Evolutionary conservation across 2,888 invertebrate genomes (phyloP).

Genomic region (Diaprepes abbreviatus): DNA sequence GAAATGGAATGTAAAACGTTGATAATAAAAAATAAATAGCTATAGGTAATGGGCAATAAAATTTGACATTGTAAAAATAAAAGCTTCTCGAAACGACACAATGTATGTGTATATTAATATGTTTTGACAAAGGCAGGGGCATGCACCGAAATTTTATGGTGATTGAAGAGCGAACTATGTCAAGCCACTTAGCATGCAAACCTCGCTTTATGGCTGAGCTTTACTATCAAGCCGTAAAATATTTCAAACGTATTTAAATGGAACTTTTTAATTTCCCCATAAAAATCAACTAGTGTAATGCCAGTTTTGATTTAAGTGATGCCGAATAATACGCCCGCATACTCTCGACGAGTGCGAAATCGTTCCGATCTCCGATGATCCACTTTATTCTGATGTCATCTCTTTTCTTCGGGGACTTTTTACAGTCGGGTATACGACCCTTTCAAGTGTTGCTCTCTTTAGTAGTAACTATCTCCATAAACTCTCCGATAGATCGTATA

Average conservation of each 20-base stretch:
- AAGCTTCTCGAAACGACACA: constrained; percentile 52
- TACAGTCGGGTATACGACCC: constrained; percentile 44
- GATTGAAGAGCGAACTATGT: constrained; percentile 66
- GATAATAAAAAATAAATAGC: constrained; percentile 40
- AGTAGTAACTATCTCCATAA: constrained; percentile 60
- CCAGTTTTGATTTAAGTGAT: constrained; percentile 64
- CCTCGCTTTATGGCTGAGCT: constrained; percentile 63
- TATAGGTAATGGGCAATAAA: constrained; percentile 49
- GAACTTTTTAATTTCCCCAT: constrained; percentile 66
- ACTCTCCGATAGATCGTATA: constrained; percentile 56
- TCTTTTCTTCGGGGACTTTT: constrained; percentile 47
- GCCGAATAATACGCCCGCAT: constrained; percentile 58
- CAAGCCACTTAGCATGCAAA: constrained; percentile 64
- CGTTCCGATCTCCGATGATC: constrained; percentile 42
- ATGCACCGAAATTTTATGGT: constrained; percentile 63
- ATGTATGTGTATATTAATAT: constrained; percentile 61
- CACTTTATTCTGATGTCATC: constrained; percentile 45
- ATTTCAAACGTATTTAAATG: constrained; percentile 66
- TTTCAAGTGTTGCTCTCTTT: constrained; percentile 58
- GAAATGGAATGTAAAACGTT: constrained; percentile 36
- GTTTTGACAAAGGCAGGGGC: constrained; percentile 62
- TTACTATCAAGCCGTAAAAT: constrained; percentile 65
- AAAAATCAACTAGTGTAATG: constrained; percentile 66
- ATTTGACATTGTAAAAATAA: constrained; percentile 56
- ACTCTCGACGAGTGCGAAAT: constrained; percentile 45